Percentiles rank a stretch among this genome's conserved stretches.
These are phyloP conservation scores for Chloroclysta siterata DNA, from an alignment of 2,888 invertebrate species.

Conservation along the genomic window DNA sequence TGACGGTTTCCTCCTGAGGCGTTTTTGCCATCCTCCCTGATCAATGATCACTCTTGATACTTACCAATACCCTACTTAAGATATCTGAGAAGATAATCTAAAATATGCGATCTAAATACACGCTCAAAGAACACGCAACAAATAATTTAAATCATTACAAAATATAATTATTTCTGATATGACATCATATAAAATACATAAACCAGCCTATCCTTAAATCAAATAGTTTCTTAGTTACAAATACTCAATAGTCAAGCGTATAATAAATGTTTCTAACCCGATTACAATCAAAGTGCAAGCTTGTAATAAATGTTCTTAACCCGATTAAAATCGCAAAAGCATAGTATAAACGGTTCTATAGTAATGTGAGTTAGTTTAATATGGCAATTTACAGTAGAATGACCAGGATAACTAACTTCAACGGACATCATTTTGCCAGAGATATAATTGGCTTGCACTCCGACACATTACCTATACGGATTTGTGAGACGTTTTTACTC, in stretches of 20 bases:
- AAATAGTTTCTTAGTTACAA: slow-evolving; percentile 5
- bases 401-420: slow-evolving; percentile 46
- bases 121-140: neutral
- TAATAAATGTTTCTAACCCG: slow-evolving; percentile 21
- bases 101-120: no score
- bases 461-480: neutral
- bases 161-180: neutral
- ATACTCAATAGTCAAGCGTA: slow-evolving; percentile 33
- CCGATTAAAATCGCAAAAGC: slow-evolving; percentile 19
- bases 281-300: slow-evolving; percentile 28
- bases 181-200: neutral
- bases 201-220: slow-evolving; percentile 16
- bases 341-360: slow-evolving; percentile 18
- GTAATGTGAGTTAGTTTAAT: slow-evolving; percentile 13
- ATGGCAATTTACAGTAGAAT: slow-evolving; percentile 53
- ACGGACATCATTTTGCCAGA: slow-evolving; percentile 38
- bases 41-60: no score
- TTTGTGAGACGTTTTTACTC: neutral
- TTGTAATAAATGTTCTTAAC: slow-evolving; percentile 24
- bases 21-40: no score
- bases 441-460: slow-evolving; percentile 17
- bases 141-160: neutral
- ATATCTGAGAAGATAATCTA: no score
- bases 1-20: no score
- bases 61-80: no score